Base-by-base conservation (phyloP, 2,797 vertebrate genomes). In the Basileuterus tristriatus region DNA sequence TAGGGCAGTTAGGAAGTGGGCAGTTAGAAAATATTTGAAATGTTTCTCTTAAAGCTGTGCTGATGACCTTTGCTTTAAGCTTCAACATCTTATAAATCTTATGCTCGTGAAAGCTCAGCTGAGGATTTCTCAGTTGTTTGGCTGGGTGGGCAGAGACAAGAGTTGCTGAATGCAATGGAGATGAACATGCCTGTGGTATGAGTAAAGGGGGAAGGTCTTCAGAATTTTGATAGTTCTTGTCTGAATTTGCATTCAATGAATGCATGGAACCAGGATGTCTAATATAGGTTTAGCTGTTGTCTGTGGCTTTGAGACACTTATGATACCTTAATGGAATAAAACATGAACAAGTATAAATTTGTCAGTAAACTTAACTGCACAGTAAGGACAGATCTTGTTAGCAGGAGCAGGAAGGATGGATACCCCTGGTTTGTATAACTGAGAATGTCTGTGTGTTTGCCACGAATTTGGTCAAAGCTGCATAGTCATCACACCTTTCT, bases 401-500 rank as follows among this genome's bases (percentile, higher is more conserved):
- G 36, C 21, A 37, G 58, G 20, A 69, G 41, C 34, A 24, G n/a
- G 56, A 64, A 80, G 9, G 37, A 24, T 27, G 19, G 29, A 18
- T 10, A 64, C 21, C 4, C 34, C 19, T 39, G 24, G 7, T 79
- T 21, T 55, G 5, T 16, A 5, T 64, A 63, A 63, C 24, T 82
- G 43, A 74, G 18, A 39, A 39, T 41, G 2, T 30, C 62, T 84
- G 13, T 12, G 30, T 21, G 10, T 64, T 87, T 74, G 34, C 29
- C 22, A 56, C 7, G 17, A 8, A 53, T 60, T 59, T 41, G 7
- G 11, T 55, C 46, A 43, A 82, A 83, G 22, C 15, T 71, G 37
- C 12, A 9, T 0, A 0, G 4, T 92, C 4, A 34, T 56, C 26
- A 19, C 7, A 5, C 9, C 23, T 37, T 68, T 70, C 26, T 76